Percentiles rank a stretch among this genome's conserved stretches.
Evolutionary conservation across 2,113 vertebrate species (phyloP).

Genomic region (Neogobius melanostomus): DNA sequence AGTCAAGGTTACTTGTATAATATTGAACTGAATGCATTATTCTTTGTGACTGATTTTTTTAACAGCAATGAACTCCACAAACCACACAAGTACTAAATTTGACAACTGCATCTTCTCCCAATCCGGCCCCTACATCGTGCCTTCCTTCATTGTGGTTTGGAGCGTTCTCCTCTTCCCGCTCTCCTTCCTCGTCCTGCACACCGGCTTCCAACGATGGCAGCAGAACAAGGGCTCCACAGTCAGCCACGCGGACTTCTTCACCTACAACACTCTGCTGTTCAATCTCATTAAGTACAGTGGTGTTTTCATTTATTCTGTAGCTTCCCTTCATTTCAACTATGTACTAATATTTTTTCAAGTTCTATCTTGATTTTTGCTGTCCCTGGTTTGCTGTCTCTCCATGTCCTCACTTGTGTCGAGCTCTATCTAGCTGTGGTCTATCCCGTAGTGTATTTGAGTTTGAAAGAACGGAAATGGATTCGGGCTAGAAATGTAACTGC

Average conservation of each 20-base stretch:
- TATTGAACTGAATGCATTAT: too few species aligned
- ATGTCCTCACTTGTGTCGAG: conserved; percentile 26
- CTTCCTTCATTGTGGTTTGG: not conserved
- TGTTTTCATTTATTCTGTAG: fast-evolving
- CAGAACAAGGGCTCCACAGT: fast-evolving
- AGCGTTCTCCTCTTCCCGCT: conserved; percentile 13
- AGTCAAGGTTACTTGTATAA: too few species aligned
- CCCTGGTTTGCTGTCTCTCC: not conserved
- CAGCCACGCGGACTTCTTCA: conserved; percentile 3
- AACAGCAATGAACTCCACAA: not conserved
- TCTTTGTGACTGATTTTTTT: not conserved
- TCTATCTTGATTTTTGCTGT: fast-evolving
- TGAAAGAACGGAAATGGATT: not conserved
- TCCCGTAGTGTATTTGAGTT: conserved; percentile 22
- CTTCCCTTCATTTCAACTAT: fast-evolving
- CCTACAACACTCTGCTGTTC: conserved; percentile 9
- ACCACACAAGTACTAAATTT: not conserved
- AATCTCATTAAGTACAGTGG: conserved; percentile 7
- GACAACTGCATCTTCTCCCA: not conserved
- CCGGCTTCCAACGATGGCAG: conserved; percentile 1
- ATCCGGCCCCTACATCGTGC: fast-evolving
- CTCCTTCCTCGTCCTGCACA: not conserved
- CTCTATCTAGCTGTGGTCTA: conserved; percentile 40
- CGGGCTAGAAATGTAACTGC: not conserved
- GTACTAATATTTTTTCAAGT: fast-evolving